Evolutionary conservation across 2,797 vertebrate genomes (phyloP), one percentile per base, ranked within the genome.

Genomic region (Chrysocyon brachyurus): DNA sequence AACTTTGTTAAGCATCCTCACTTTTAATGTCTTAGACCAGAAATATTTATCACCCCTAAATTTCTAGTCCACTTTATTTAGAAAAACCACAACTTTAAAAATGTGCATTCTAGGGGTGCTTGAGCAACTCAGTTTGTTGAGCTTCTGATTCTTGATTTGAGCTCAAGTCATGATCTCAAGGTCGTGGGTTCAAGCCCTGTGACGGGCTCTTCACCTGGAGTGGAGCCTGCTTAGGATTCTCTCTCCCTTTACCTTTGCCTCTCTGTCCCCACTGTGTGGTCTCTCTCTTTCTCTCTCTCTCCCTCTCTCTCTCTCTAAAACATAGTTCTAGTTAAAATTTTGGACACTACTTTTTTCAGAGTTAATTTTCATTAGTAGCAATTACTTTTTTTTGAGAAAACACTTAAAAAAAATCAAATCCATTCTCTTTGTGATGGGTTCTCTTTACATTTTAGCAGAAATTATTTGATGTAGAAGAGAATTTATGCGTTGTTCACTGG

Each of bases 321-420:
- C 16, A 66, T 15, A n/a, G n/a, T 66, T 57, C 64, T n/a, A 28
- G 31, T 84, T 79, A 89, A 94, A 90, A 19, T 54, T 63, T 82
- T 90, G n/a, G 10, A 73, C 63, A 26, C 14, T 11, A 28, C n/a
- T 49, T 75, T 93, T 95, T 82, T 93, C 5, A 88, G 87, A 4
- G 7, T 68, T 87, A 24, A 87, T 75, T 75, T 94, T 12, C 12
- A 54, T 82, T 85, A 81, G 36, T 79, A 68, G 64, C 26, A 72
- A 66, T 66, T 78, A 36, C 36, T 49, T 96, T 90, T 95, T 86
- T 93, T 70, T 14, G 40, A 83, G 46, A 84, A 87, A 87, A 64
- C 56, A 24, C 21, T 81, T 81, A 64, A 86, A 90, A 79, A 92
- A 24, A 4, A 49, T 40, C 1, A 12, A 81, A n/a, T 75, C 16